Evolutionary conservation across 2,888 invertebrate species (phyloP).

Genomic region (Athetis lepigone): DNA sequence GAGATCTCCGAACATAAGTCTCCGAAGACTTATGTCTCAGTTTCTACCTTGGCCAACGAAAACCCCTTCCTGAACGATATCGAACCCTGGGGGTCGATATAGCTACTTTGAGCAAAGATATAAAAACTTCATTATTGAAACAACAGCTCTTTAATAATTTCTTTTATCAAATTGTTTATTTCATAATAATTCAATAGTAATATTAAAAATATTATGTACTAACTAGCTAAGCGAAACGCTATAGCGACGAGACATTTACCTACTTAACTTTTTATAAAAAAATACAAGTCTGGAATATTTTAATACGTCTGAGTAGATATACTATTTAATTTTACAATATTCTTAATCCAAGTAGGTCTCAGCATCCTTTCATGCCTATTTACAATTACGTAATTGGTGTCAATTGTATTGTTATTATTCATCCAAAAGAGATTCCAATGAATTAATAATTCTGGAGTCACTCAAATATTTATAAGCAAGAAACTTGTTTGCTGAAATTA

Average conservation of each 20-base stretch:
- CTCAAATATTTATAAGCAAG: neutral
- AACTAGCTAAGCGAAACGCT: neutral
- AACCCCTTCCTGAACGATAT: no score
- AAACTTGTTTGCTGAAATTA: neutral
- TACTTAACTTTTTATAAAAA: neutral
- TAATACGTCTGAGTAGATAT: neutral
- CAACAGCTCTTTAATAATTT: no score
- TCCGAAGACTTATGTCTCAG: no score
- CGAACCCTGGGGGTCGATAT: no score
- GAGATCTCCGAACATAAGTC: no score
- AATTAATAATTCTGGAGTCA: constrained; percentile 2
- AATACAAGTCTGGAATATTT: neutral
- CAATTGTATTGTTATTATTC: neutral
- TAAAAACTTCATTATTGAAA: no score
- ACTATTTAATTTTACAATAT: no score
- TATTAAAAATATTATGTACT: neutral
- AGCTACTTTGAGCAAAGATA: no score
- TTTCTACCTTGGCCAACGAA: no score
- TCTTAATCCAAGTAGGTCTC: no score
- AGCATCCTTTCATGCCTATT: neutral
- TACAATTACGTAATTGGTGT: neutral
- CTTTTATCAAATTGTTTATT: neutral
- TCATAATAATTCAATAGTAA: no score
- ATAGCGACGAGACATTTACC: neutral
- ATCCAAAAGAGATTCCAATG: neutral